Conservation (phyloP, 2,113 vertebrate genomes). For the Delphinapterus leucas region DNA sequence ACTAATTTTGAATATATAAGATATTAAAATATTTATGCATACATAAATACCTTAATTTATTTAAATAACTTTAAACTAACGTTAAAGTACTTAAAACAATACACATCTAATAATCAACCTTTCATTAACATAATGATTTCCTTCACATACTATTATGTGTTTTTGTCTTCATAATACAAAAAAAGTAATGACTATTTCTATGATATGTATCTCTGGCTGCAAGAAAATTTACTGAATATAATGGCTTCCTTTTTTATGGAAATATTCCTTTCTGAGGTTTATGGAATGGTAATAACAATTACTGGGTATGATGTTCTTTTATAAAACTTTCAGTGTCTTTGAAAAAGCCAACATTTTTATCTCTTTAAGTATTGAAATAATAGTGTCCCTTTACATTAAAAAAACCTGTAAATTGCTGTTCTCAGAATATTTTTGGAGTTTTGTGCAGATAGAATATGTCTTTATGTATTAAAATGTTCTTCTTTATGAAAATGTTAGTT, state of each 20-base stretch:
- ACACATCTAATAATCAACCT: background rate
- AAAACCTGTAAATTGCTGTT: background rate
- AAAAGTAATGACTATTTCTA: background rate
- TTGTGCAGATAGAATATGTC: background rate
- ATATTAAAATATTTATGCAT: background rate
- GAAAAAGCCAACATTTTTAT: background rate
- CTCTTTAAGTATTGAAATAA: background rate
- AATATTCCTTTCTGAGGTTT: background rate
- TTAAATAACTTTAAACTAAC: background rate
- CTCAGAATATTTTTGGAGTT: background rate
- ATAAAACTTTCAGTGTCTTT: background rate
- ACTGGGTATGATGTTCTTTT: background rate
- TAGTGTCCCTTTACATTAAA: background rate
- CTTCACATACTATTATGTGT: background rate
- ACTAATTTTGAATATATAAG: background rate
- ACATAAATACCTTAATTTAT: background rate
- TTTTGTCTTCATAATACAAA: background rate
- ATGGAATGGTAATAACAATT: background rate
- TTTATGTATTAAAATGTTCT: background rate
- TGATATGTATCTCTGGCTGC: background rate
- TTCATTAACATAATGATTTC: background rate
- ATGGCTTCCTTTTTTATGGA: background rate
- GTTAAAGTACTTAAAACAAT: background rate
- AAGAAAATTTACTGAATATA: background rate
- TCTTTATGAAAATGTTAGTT: background rate